Evolutionary conservation across 1,140 invertebrate genomes (phyloP), one percentile per base, ranked within the genome.

Genomic region (Bombus confusus): DNA sequence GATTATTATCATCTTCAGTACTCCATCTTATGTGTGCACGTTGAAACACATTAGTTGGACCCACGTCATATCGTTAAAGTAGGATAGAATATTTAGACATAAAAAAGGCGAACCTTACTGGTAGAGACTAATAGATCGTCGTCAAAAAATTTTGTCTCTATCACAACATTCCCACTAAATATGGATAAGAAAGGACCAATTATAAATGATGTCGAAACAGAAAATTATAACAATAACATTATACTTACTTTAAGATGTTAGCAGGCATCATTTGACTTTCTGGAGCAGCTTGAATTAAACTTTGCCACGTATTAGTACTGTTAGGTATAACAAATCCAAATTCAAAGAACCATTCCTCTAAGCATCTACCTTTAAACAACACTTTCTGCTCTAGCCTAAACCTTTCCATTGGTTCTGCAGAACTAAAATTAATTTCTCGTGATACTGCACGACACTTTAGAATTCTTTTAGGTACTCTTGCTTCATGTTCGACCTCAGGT

Each of bases 251-350:
- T 88, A 99, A 96, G 87, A 99, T 97, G 95, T 98, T 98, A 3
- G 99, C 99, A 68, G 99, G 99, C 98, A 99, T 99, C 99, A 99
- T 99, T 96, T 99, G 98, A 86, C 98, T 99, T 95, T 99, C 99
- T 6, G 99, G 99, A 1, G 99, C 99, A 62, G 99, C 99, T 96
- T 99, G 98, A 90, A 99, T 99, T 34, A 99, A 96, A 83, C 98
- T 99, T 94, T 99, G 99, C 99, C 99, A 99, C 9, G 99, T 99
- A 95, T 99, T 99, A 69, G 99, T 99, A 34, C 99, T 99, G 91
- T 99, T 99, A 34, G 99, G 98, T 92, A 99, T 99, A 2, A 99
- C 99, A 95, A 99, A 99, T 66, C 99, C 99, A 97, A 99, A 99
- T 94, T 99, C 99, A 95, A 99, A 99, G 94, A 98, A 98, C 99